phyloP scores from a whole-genome alignment of 1,140 invertebrate genomes.

The Ephestia elutella region DNA sequence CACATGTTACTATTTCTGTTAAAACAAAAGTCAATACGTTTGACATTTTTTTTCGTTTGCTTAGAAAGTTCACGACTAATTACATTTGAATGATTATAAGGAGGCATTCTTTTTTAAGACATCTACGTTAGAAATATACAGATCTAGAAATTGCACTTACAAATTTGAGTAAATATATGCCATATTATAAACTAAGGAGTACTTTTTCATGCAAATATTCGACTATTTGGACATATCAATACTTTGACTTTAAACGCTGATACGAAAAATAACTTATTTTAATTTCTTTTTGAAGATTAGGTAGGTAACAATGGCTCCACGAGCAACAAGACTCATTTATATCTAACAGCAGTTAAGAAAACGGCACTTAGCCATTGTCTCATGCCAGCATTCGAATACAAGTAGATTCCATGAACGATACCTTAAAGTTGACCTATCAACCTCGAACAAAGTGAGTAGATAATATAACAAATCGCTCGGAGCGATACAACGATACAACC shows the following conservation, averaged over 20 bases:
- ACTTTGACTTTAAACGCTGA: no score
- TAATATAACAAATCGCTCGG: slow-evolving; percentile 65
- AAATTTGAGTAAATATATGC: no score
- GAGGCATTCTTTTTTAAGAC: not conserved
- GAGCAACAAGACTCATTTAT: not conserved
- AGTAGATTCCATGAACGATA: slow-evolving; percentile 42
- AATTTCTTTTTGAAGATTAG: not conserved
- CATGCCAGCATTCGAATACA: slow-evolving; percentile 29
- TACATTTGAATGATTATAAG: slow-evolving; percentile 1
- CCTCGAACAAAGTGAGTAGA: slow-evolving; percentile 62
- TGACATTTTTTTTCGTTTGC: slow-evolving; percentile 3
- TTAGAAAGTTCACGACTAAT: slow-evolving; percentile 2
- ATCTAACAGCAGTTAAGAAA: slow-evolving; percentile 6
- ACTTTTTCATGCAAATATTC: no score
- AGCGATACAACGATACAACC: slow-evolving; percentile 51
- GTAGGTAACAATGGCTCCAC: not conserved
- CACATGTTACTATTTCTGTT: slow-evolving; percentile 2
- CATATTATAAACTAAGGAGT: no score
- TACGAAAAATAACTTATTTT: not conserved
- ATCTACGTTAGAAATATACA: no score
- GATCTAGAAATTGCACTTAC: no score
- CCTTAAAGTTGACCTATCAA: slow-evolving; percentile 62
- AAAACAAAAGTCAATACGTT: slow-evolving; percentile 2
- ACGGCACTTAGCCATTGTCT: slow-evolving; percentile 12
- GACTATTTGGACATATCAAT: no score